phyloP scores from a whole-genome alignment of 1,140 invertebrate genomes.

The Monochamus saltuarius region DNA sequence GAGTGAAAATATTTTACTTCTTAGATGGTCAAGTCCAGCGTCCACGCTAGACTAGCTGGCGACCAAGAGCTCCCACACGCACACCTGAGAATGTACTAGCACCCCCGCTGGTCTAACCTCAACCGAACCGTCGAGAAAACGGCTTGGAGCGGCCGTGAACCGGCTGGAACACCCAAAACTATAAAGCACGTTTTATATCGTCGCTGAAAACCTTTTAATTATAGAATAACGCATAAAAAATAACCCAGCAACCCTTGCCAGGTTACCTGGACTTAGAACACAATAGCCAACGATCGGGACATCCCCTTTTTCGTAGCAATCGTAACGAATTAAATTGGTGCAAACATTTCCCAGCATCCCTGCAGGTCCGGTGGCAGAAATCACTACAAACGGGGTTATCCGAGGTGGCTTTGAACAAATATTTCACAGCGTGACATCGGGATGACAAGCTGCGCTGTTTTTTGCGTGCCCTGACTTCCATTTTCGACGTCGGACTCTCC shows the following conservation, averaged over 20 bases:
- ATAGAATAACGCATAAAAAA: slow-evolving; percentile 14
- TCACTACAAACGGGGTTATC: slow-evolving; percentile 18
- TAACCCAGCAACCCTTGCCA: slow-evolving; percentile 13
- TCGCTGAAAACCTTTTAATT: slow-evolving; percentile 11
- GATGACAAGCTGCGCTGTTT: slow-evolving; percentile 26
- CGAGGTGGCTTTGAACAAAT: slow-evolving; percentile 24
- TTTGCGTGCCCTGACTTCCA: slow-evolving; percentile 13
- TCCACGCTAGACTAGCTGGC: slow-evolving; percentile 16
- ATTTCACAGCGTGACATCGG: slow-evolving; percentile 24
- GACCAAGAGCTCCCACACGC: slow-evolving; percentile 12
- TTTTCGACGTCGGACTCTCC: slow-evolving; percentile 13
- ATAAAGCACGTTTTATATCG: slow-evolving; percentile 8
- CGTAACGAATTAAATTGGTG: slow-evolving; percentile 18
- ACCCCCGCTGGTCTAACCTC: slow-evolving; percentile 11
- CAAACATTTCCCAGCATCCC: slow-evolving; percentile 19
- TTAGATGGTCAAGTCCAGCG: slow-evolving; percentile 10
- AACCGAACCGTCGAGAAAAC: slow-evolving; percentile 16
- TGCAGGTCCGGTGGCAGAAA: slow-evolving; percentile 17
- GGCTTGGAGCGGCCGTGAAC: slow-evolving; percentile 16
- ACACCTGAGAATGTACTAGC: slow-evolving; percentile 20
- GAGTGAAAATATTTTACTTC: no score
- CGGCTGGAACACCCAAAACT: slow-evolving; percentile 15
- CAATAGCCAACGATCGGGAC: slow-evolving; percentile 19
- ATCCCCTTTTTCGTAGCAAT: slow-evolving; percentile 22
- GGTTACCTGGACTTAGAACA: slow-evolving; percentile 18